Percentiles rank a stretch among this genome's conserved stretches.
phyloP scores from a whole-genome alignment of 2,113 vertebrate species.

The Thomomys bottae region DNA sequence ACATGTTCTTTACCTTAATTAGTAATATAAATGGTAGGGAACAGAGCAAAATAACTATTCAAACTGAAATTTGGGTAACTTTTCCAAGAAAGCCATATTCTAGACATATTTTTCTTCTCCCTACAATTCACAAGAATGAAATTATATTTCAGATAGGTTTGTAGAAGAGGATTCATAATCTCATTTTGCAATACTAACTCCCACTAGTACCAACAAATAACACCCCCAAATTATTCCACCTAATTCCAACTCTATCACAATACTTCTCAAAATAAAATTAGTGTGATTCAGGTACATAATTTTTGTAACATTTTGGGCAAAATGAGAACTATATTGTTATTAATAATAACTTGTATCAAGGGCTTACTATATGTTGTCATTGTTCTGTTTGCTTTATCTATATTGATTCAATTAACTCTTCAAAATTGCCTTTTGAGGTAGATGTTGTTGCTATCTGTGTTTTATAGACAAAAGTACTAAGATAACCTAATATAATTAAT shows the following conservation, averaged over 20 bases:
- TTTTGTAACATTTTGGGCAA: neutral
- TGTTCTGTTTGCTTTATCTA: neutral
- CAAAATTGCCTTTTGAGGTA: neutral
- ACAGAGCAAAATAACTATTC: neutral
- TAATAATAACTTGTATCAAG: neutral
- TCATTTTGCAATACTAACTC: neutral
- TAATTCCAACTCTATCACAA: slow-evolving; percentile 7
- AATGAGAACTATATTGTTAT: neutral
- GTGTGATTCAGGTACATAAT: neutral
- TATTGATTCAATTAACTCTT: neutral
- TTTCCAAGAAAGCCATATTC: neutral
- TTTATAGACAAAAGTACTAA: neutral
- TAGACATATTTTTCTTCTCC: neutral
- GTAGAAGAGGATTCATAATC: slow-evolving; percentile 25
- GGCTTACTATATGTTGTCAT: neutral
- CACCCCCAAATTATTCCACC: neutral
- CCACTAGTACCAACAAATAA: neutral
- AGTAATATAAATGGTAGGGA: neutral
- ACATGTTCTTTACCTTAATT: neutral
- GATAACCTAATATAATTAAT: neutral
- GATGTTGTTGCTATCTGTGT: neutral
- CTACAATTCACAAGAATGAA: neutral
- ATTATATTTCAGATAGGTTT: slow-evolving; percentile 43
- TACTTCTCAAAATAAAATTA: slow-evolving; percentile 27
- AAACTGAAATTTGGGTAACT: slow-evolving; percentile 21